phyloP scores from a whole-genome alignment of 2,888 invertebrate species.

The Slavum lentiscoides region DNA sequence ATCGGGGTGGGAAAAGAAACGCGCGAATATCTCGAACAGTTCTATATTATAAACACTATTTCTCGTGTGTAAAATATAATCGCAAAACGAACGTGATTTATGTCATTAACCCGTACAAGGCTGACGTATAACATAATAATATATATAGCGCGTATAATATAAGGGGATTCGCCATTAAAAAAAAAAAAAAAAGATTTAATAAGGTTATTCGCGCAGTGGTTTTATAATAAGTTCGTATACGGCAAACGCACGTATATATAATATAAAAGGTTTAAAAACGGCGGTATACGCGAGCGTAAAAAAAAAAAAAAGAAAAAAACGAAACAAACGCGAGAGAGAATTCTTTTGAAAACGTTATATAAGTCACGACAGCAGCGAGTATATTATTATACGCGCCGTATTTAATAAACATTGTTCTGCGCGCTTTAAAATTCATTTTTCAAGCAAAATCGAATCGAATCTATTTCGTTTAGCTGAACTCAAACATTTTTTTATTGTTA shows the following conservation, averaged over 20 bases:
- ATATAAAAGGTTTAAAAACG: not conserved
- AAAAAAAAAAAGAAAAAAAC: too few relatives aligned
- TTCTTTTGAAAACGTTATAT: too few relatives aligned
- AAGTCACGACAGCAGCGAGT: too few relatives aligned
- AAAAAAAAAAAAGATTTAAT: conserved; percentile 1
- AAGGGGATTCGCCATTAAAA: not conserved
- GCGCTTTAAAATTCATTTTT: not conserved
- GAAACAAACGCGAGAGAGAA: too few relatives aligned
- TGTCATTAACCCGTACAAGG: conserved; percentile 1
- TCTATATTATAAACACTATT: not conserved
- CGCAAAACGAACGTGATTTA: conserved; percentile 4
- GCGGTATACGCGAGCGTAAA: too few relatives aligned
- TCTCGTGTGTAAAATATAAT: not conserved
- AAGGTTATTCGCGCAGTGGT: not conserved
- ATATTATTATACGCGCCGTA: too few relatives aligned
- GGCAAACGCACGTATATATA: too few relatives aligned
- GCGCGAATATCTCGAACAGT: not conserved
- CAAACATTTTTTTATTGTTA: too few relatives aligned
- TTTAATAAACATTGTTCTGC: not conserved
- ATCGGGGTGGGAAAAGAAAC: too few relatives aligned
- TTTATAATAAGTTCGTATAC: too few relatives aligned
- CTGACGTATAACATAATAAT: not conserved
- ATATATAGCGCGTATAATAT: not conserved
- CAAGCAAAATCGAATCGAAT: too few relatives aligned
- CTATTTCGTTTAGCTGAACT: too few relatives aligned